Evolutionary conservation across 2,888 invertebrate genomes (phyloP).

Genomic region (Synanthedon vespiformis): DNA sequence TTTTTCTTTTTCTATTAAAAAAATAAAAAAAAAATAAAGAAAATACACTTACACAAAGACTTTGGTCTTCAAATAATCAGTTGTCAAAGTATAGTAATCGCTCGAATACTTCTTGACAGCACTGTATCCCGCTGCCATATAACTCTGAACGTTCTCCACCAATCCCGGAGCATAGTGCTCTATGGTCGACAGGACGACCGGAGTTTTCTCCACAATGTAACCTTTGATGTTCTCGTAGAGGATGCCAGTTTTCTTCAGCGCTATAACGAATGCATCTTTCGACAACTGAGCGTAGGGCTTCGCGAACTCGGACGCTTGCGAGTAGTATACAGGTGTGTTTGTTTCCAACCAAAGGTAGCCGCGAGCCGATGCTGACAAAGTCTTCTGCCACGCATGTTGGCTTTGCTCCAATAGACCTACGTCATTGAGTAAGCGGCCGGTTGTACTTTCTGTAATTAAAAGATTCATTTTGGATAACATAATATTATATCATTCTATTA

Average conservation of each 20-base stretch:
- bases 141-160: constrained; percentile 70
- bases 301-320: constrained; percentile 60
- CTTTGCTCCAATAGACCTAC: constrained; percentile 75
- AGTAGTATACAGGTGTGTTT: constrained; percentile 76
- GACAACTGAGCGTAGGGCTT: constrained; percentile 74
- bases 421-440: constrained; percentile 74
- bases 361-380: constrained; percentile 71
- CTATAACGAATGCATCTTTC: constrained; percentile 68
- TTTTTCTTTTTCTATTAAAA: too few species aligned
- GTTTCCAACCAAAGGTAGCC: constrained; percentile 77
- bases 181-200: constrained; percentile 56
- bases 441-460: constrained; percentile 70
- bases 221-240: constrained; percentile 59
- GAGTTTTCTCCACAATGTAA: constrained; percentile 63
- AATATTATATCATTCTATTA: too few species aligned
- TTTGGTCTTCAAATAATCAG: constrained; percentile 77
- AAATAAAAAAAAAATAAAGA: neutral
- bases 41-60: constrained; percentile 81
- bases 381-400: constrained; percentile 72
- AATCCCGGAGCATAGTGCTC: constrained; percentile 81
- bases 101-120: constrained; percentile 56
- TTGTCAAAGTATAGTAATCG: constrained; percentile 62
- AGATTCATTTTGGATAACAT: too few species aligned
- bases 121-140: constrained; percentile 49
- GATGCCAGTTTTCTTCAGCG: constrained; percentile 61